Base-by-base conservation (phyloP, 2,797 vertebrate species). In the Crenichthys baileyi region DNA sequence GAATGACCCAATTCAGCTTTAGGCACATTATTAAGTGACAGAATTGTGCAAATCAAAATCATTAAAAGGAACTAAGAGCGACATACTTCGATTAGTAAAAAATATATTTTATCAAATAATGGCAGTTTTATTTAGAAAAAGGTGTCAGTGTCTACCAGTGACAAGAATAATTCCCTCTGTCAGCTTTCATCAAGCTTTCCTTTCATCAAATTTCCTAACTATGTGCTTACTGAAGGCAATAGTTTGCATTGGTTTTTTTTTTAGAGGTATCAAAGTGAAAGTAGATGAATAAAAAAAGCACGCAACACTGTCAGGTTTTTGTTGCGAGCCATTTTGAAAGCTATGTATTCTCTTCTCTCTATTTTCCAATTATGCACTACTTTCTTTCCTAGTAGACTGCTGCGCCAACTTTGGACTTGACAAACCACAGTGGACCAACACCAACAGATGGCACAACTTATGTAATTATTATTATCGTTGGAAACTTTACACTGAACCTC, bases 61-160 rank as follows among this genome's bases (percentile, higher is more conserved):
- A 56, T 24, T 2, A 39, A 31, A 31, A 41, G 24, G 12, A 50
- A n/a, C 13, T 22, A 77, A 55, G 22, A 46, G 29, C n/a, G 29
- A 67, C n/a, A 67, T 39, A 44, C 80, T 50, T 1, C 67, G 46
- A 58, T 41, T 51, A 70, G 48, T 55, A 51, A 75, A 39, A n/a
- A 72, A 58, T 3, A 67, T 39, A 24, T 41, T 48, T 11, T 8
- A 7, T 7, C 2, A 22, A 31, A 29, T n/a, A 50, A 53, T 72
- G 26, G 26, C 9, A 63, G 61, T 63, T 39, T 56, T n/a, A 24
- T 53, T 1, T 41, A 12, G 53, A 29, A 48, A 46, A 15, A 31
- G n/a, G 31, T 65, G 18, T 11, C 36, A 41, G 22, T 20, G 8
- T 39, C 61, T 18, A 39, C 18, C 9, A 63, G 36, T 63, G 29